Conservation (phyloP, 2,797 vertebrate genomes). For the Sorex maritimensis region DNA sequence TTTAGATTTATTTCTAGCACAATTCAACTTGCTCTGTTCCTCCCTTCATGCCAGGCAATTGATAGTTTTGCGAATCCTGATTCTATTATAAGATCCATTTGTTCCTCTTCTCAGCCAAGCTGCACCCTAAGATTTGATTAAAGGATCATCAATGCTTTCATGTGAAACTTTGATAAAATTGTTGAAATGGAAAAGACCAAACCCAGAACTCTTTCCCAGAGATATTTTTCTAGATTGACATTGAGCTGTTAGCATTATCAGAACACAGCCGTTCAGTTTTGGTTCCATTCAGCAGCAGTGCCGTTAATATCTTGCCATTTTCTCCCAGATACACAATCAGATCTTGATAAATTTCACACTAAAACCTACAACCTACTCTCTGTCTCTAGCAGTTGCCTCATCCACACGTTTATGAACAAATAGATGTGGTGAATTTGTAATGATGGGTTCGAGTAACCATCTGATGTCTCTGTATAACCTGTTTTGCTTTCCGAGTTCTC, state of each 20-base stretch:
- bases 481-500: neutral
- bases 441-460: neutral
- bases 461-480: neutral
- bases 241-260: neutral
- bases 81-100: slow-evolving; percentile 42
- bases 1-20: slow-evolving; percentile 28
- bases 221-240: neutral
- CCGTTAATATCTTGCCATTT: neutral
- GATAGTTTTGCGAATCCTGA: slow-evolving; percentile 37
- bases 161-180: slow-evolving; percentile 1
- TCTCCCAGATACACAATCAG: neutral
- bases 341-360: neutral
- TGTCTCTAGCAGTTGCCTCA: neutral
- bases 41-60: slow-evolving; percentile 5
- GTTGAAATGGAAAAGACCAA: neutral
- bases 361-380: neutral
- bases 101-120: slow-evolving; percentile 15
- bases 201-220: neutral
- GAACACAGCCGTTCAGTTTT: neutral
- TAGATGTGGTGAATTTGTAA: neutral
- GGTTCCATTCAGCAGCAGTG: neutral
- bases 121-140: slow-evolving; percentile 66
- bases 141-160: neutral
- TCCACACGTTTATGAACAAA: neutral
- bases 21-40: neutral